Evolutionary conservation across 2,113 vertebrate genomes (phyloP).

Genomic region (Melanerpes aurifrons): DNA sequence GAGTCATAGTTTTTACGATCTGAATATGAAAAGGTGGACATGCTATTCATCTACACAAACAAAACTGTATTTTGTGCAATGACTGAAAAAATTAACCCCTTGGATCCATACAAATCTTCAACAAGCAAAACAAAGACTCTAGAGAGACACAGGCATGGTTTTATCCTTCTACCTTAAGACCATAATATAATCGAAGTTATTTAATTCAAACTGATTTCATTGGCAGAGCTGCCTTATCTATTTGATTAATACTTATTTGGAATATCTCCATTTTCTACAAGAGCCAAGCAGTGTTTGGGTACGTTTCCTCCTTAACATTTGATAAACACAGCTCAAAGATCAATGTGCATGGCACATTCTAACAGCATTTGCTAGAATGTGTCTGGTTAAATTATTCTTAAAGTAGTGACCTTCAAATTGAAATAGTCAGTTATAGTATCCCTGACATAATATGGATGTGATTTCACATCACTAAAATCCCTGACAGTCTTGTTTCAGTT

Average conservation of each 20-base stretch:
- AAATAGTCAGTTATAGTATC: background rate
- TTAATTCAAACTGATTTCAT: background rate
- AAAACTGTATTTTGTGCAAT: background rate
- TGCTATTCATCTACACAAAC: background rate
- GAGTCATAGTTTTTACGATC: background rate
- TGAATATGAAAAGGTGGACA: fast-evolving
- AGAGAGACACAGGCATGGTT: background rate
- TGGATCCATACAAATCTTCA: fast-evolving
- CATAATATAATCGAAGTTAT: background rate
- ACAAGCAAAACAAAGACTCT: background rate
- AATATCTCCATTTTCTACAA: background rate
- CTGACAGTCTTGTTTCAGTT: background rate
- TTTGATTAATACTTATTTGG: background rate
- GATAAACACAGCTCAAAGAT: background rate
- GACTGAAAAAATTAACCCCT: background rate
- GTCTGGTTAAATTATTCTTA: background rate
- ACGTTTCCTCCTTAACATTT: background rate
- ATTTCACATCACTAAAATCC: background rate
- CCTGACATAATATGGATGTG: background rate
- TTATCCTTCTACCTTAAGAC: background rate
- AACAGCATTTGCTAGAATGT: background rate
- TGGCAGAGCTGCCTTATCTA: background rate
- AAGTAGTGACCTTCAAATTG: background rate
- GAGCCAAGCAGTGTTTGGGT: background rate
- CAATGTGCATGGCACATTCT: fast-evolving